A percentile compares a stretch with the other conserved stretches of the same genome.
These are phyloP conservation scores for Coregonus ussuriensis DNA, from an alignment of 2,797 vertebrate species.

Conservation along the genomic window DNA sequence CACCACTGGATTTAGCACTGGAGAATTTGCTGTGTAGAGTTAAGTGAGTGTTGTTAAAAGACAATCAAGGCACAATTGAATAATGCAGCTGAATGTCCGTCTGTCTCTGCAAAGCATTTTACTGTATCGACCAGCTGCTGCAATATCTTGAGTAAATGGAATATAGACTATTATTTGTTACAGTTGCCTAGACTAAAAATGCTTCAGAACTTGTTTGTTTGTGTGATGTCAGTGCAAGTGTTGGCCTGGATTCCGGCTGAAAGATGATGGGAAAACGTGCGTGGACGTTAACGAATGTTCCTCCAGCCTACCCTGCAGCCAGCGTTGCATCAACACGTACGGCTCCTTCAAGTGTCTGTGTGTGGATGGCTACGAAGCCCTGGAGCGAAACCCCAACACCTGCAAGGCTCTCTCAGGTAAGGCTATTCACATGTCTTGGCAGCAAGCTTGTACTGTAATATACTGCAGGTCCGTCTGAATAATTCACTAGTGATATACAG, in stretches of 20 bases:
- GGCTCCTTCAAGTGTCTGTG: slow-evolving; percentile 95
- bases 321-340: slow-evolving; percentile 95
- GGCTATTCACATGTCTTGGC: not conserved
- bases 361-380: slow-evolving; percentile 89
- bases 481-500: not conserved
- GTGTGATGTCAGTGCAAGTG: slow-evolving; percentile 87
- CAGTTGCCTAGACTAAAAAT: not conserved
- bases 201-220: slow-evolving; percentile 14
- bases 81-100: not conserved
- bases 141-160: too few species aligned
- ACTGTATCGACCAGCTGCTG: not conserved
- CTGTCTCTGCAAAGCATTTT: not conserved
- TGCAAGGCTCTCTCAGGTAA: slow-evolving; percentile 95
- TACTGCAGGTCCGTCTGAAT: not conserved
- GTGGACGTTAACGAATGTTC: slow-evolving; percentile 93
- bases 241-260: slow-evolving; percentile 96
- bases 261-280: slow-evolving; percentile 95
- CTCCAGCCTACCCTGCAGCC: slow-evolving; percentile 92
- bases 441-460: not conserved
- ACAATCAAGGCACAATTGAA: not conserved
- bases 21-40: not conserved
- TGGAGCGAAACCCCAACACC: slow-evolving; percentile 84
- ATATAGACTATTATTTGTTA: too few species aligned
- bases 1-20: too few species aligned
- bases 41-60: not conserved